A percentile compares a stretch with the other conserved stretches of the same genome.
Evolutionary conservation across 2,888 invertebrate genomes (phyloP).

Genomic region (Chalcosyrphus nemorum): DNA sequence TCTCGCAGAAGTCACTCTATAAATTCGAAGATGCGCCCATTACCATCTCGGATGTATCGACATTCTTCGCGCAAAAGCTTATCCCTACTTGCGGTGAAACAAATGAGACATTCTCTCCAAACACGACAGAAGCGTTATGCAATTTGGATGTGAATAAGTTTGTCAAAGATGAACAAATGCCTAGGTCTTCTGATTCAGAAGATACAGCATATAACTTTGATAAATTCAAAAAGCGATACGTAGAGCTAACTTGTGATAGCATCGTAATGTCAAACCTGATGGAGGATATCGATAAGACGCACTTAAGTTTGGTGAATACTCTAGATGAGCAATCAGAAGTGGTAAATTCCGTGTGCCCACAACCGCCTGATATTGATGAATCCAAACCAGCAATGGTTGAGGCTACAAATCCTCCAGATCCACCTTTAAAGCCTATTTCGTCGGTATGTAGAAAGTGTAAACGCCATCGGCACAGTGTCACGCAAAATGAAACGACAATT

Average conservation of each 20-base stretch:
- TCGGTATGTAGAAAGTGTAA: constrained; percentile 61
- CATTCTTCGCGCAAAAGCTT: constrained; percentile 35
- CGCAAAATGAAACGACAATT: constrained; percentile 60
- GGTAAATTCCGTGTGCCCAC: neutral
- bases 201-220: constrained; percentile 48
- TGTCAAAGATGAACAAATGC: neutral
- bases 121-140: constrained; percentile 33
- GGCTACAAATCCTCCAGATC: neutral
- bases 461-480: constrained; percentile 20
- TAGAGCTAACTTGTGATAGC: constrained; percentile 54
- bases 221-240: constrained; percentile 56
- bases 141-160: constrained; percentile 35
- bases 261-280: neutral
- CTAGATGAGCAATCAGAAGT: constrained; percentile 56
- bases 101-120: constrained; percentile 13
- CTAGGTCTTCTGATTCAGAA: constrained; percentile 37
- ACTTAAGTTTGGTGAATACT: constrained; percentile 56
- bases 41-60: constrained; percentile 61
- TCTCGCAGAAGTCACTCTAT: constrained; percentile 30
- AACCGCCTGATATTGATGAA: neutral
- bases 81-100: neutral
- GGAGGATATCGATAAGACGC: constrained; percentile 55
- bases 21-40: constrained; percentile 54
- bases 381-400: neutral
- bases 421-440: neutral